Evolutionary conservation across 2,113 vertebrate species (phyloP), one percentile per base, ranked within the genome.

Genomic region (Macrotis lagotis): DNA sequence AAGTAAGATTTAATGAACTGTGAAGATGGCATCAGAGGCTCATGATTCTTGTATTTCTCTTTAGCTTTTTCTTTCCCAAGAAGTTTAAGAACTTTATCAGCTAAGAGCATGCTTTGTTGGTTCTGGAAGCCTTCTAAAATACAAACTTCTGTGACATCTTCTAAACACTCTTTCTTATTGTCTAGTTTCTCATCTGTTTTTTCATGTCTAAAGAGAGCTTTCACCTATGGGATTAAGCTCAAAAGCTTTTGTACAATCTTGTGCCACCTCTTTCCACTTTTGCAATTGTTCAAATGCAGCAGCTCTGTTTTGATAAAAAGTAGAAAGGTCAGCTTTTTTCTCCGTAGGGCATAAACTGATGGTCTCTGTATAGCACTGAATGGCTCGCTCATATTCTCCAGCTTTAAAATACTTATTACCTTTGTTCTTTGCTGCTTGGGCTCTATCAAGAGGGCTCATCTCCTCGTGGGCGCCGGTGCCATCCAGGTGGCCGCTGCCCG

Each of bases 321-420:
- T 99, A 94, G 99, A 99, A 98, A 99, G 98, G 96, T 99, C 99
- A 3, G 98, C 96, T 94, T 99, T 99, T 95, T 99, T 99, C 96
- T 99, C 99, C 28, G 98, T 97, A 90, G 99, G 99, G 93, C 99
- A 99, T 66, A 93, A 99, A 99, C 97, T 99, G 98, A 94, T 99
- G 95, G 99, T 99, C 94, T 99, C 99, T 14, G 99, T 99, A 94
- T 99, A 99, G 98, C 99, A 99, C 97, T 99, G 99, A 98, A 99
- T 99, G 95, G 99, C 99, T 51, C 99, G 99, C 50, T 99, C 99
- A 47, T 99, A 99, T 98, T 99, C 99, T 96, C 99, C 99, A 94
- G 99, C 99, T 98, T 99, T 99, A 97, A 99, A 99, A 91, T 99
- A 99, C 93, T 99, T 99, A 98, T 99, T 99, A 94, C 99, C 99